Conservation (phyloP, 2,888 invertebrate genomes). For the Plebejus argus region DNA sequence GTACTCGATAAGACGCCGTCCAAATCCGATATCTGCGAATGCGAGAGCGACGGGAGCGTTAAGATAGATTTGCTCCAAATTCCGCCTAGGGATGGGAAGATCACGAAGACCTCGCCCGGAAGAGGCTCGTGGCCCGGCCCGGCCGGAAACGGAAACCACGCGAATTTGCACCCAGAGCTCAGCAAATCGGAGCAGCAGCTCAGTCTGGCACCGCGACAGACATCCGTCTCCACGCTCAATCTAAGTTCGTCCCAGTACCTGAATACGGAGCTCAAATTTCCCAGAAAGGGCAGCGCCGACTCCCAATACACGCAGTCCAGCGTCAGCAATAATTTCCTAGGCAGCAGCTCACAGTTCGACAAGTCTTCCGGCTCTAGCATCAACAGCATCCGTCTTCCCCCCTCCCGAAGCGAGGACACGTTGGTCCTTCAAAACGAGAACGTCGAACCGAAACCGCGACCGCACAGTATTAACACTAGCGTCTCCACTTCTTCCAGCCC, state of each 20-base stretch:
- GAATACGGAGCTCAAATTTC: slow-evolving; percentile 70
- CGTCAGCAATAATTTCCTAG: slow-evolving; percentile 65
- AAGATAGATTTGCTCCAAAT: slow-evolving; percentile 82
- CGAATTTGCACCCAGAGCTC: slow-evolving; percentile 84
- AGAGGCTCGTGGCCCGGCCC: slow-evolving; percentile 94
- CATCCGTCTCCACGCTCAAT: slow-evolving; percentile 75
- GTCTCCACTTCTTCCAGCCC: slow-evolving; percentile 87
- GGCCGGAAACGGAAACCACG: slow-evolving; percentile 78
- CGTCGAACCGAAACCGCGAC: slow-evolving; percentile 73
- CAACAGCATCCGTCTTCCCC: slow-evolving; percentile 81
- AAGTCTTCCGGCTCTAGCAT: slow-evolving; percentile 68
- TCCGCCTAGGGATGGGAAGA: slow-evolving; percentile 86
- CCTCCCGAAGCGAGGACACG: slow-evolving; percentile 91
- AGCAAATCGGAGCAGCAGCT: slow-evolving; percentile 92
- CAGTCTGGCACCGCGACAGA: slow-evolving; percentile 76
- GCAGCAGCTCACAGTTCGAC: slow-evolving; percentile 71
- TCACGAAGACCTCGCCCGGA: slow-evolving; percentile 88
- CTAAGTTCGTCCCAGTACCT: slow-evolving; percentile 79
- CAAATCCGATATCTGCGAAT: slow-evolving; percentile 58
- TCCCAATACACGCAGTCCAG: slow-evolving; percentile 81
- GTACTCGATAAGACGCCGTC: slow-evolving; percentile 64
- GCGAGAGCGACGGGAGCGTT: slow-evolving; percentile 60
- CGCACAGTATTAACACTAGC: slow-evolving; percentile 81
- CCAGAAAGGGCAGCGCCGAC: slow-evolving; percentile 82
- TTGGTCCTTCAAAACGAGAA: slow-evolving; percentile 76